Base-by-base conservation (phyloP, 2,113 vertebrate species). In the Pachypanchax playfairii region DNA sequence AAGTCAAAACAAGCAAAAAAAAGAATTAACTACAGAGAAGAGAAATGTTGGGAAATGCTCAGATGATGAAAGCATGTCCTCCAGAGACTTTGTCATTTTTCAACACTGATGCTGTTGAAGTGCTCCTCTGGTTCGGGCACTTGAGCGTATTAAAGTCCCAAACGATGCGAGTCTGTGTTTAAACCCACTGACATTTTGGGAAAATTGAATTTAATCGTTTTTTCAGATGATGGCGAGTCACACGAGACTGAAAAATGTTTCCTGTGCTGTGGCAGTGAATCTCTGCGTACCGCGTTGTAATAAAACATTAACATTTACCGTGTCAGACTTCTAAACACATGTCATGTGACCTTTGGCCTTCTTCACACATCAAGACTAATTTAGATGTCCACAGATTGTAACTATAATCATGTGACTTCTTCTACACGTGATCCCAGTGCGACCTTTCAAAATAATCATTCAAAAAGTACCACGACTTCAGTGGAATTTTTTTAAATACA, bases 1-100 rank as follows among this genome's bases (percentile, higher is more conserved):
- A 84, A 85, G 82, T 79, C 78, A 75, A 85, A 89, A 85, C 79
- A 83, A 77, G n/a, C 62, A 83, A 71, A 87, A 72, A 70, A n/a
- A n/a, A n/a, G n/a, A n/a, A n/a, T n/a, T n/a, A n/a, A n/a, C n/a
- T n/a, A n/a, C n/a, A n/a, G n/a, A n/a, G n/a, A 75, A 84, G 61
- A 85, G 70, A 69, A 51, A 59, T 72, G 78, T 83, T 79, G 77
- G 75, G 83, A 70, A 87, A 86, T 29, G 49, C 54, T 77, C 64
- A 65, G 67, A 87, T 77, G 72, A 76, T 86, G 82, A 67, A 82
- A 74, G 58, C 54, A 31, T 79, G 75, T 83, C 56, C 66, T 75
- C 56, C 9, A 5, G 69, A 67, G 75, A 75, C 63, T 73, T 76
- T 78, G 77, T 85, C 65, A 77, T 83, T 70, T 55, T 25, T 35